Conservation (phyloP, 2,113 vertebrate genomes). For the Oncorhynchus keta region DNA sequence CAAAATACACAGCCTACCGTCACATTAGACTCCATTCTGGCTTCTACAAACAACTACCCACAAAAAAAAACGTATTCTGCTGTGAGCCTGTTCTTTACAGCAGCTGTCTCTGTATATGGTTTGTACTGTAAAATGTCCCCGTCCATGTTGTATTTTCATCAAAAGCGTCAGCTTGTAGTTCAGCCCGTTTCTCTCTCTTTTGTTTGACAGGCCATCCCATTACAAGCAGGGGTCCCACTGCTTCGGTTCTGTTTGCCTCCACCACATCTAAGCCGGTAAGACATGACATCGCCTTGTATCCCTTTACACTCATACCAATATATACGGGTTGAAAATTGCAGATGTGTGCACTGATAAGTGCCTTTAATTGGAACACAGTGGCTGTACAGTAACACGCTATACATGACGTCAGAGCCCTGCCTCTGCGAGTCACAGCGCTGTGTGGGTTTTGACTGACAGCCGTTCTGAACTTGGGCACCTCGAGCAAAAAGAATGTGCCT, state of each 20-base stretch:
- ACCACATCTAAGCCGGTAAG: constrained; percentile 44
- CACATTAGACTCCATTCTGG: background rate
- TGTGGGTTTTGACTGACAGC: too few relatives aligned
- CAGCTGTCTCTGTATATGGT: background rate
- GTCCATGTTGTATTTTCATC: constrained; percentile 33
- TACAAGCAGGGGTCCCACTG: constrained; percentile 12
- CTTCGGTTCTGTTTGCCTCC: constrained; percentile 21
- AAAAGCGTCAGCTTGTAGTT: background rate
- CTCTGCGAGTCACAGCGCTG: too few relatives aligned
- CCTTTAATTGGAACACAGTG: too few relatives aligned
- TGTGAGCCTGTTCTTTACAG: background rate
- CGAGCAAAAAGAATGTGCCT: too few relatives aligned
- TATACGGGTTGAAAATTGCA: too few relatives aligned
- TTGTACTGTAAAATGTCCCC: background rate
- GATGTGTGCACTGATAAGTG: too few relatives aligned
- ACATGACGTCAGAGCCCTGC: too few relatives aligned
- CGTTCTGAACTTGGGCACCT: too few relatives aligned
- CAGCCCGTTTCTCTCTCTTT: constrained; percentile 32
- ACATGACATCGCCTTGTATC: constrained; percentile 10
- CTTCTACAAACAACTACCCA: constrained; percentile 5
- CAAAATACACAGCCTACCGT: too few relatives aligned
- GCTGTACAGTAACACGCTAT: too few relatives aligned
- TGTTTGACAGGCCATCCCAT: constrained; percentile 45
- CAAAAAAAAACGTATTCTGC: background rate
- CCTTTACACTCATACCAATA: background rate